phyloP scores from a whole-genome alignment of 2,888 invertebrate species.

The Thereva nobilitata region DNA sequence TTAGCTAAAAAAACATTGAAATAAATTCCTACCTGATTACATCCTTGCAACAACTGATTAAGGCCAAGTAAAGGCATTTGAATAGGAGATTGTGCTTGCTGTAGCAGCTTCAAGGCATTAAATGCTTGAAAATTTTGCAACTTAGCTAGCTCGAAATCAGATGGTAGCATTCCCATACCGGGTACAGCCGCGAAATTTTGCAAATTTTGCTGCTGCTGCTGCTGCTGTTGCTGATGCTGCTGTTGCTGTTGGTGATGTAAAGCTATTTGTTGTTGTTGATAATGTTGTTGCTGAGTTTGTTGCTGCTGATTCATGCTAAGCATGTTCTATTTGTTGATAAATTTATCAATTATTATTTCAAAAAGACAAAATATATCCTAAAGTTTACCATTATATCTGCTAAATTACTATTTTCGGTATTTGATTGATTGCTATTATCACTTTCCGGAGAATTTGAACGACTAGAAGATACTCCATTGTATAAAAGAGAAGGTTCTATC shows the following conservation, averaged over 20 bases:
- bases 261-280: conserved; percentile 40
- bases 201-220: conserved; percentile 43
- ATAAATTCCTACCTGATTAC: conserved; percentile 37
- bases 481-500: conserved; percentile 39
- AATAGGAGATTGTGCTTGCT: conserved; percentile 46
- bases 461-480: conserved; percentile 48
- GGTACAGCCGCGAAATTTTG: conserved; percentile 42
- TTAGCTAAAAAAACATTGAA: neutral
- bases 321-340: conserved; percentile 48
- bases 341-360: neutral
- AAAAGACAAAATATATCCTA: neutral
- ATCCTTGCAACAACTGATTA: conserved; percentile 44
- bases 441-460: conserved; percentile 57
- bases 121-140: conserved; percentile 54
- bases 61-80: conserved; percentile 44
- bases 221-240: conserved; percentile 45
- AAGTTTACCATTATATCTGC: conserved; percentile 54
- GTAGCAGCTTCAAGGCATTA: conserved; percentile 54
- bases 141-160: conserved; percentile 54
- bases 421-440: conserved; percentile 55
- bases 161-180: conserved; percentile 48
- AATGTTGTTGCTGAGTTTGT: conserved; percentile 46
- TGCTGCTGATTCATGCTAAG: conserved; percentile 50
- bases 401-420: conserved; percentile 50
- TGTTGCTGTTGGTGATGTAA: conserved; percentile 42